Evolutionary conservation across 2,888 invertebrate genomes (phyloP).

Genomic region (Deilephila porcellus): DNA sequence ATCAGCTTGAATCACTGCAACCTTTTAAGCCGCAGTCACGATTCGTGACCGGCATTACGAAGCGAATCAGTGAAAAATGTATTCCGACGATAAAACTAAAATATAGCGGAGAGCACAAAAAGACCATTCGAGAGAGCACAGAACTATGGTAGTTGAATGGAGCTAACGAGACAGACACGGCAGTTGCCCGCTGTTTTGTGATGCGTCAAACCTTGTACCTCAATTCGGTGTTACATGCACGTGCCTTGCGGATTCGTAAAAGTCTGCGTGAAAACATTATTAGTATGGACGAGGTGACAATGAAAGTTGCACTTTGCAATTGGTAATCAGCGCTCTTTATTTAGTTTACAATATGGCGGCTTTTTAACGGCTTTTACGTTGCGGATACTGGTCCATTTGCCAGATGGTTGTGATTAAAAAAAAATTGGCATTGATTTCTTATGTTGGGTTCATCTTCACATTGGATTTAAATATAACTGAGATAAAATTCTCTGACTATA

Average conservation of each 20-base stretch:
- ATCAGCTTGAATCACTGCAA: slow-evolving; percentile 14
- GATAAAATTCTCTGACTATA: background rate
- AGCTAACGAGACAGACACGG: slow-evolving; percentile 43
- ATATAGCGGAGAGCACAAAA: slow-evolving; percentile 13
- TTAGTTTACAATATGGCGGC: background rate
- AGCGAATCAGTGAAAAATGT: slow-evolving; percentile 23
- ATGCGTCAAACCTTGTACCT: slow-evolving; percentile 10
- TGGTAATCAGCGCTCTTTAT: background rate
- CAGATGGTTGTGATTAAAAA: background rate
- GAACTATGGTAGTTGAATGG: slow-evolving; percentile 39
- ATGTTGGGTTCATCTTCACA: background rate
- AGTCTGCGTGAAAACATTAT: slow-evolving; percentile 12
- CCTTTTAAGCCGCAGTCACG: slow-evolving; percentile 4
- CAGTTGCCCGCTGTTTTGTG: slow-evolving; percentile 41
- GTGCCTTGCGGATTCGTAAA: slow-evolving; percentile 1
- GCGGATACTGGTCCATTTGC: background rate
- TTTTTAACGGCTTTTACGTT: background rate
- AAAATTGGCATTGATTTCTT: background rate
- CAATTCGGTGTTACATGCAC: slow-evolving; percentile 15
- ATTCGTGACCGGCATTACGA: slow-evolving; percentile 20
- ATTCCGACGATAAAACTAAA: slow-evolving; percentile 22
- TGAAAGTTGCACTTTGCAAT: slow-evolving; percentile 41
- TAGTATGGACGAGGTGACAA: slow-evolving; percentile 34
- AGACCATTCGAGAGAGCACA: slow-evolving; percentile 7
- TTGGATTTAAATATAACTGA: background rate